Evolutionary conservation across 1,140 invertebrate genomes (phyloP).

Genomic region (Hesperophylax magnus): DNA sequence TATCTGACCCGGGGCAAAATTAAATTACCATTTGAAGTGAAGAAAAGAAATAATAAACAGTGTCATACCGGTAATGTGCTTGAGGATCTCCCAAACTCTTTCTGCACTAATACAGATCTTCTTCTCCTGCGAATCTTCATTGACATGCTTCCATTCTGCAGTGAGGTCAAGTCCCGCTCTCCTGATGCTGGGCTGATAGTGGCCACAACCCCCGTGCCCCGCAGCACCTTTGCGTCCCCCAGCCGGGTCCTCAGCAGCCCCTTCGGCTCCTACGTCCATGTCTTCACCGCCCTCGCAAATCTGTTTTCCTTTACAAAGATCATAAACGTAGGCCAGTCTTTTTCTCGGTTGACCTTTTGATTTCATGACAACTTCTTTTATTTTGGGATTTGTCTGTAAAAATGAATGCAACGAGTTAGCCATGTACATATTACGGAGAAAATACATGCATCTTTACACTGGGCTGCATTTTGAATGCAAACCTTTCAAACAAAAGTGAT

Average conservation of each 20-base stretch:
- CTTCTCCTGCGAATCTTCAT: constrained; percentile 98
- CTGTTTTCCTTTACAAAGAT: constrained; percentile 97
- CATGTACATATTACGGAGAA: too few relatives aligned
- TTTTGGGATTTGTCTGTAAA: constrained; percentile 91
- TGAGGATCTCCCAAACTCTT: constrained; percentile 96
- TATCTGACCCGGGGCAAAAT: too few relatives aligned
- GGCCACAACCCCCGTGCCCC: constrained; percentile 96
- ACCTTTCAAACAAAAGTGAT: too few relatives aligned
- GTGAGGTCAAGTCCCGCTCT: constrained; percentile 92
- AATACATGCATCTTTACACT: too few relatives aligned
- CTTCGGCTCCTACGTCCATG: constrained; percentile 91
- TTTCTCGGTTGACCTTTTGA: constrained; percentile 97
- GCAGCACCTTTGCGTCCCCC: constrained; percentile 77
- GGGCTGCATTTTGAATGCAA: too few relatives aligned
- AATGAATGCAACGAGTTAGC: not conserved
- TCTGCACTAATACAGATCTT: constrained; percentile 95
- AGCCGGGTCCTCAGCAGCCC: constrained; percentile 69
- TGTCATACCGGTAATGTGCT: constrained; percentile 84
- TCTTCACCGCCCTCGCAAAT: constrained; percentile 99
- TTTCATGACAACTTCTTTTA: constrained; percentile 97
- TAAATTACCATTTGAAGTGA: too few relatives aligned
- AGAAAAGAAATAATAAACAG: too few relatives aligned
- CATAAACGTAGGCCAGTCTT: constrained; percentile 95
- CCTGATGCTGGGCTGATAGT: constrained; percentile 95
- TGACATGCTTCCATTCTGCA: constrained; percentile 98